Evolutionary conservation across 2,888 invertebrate species (phyloP).

Genomic region (Lasioglossum pauxillum): DNA sequence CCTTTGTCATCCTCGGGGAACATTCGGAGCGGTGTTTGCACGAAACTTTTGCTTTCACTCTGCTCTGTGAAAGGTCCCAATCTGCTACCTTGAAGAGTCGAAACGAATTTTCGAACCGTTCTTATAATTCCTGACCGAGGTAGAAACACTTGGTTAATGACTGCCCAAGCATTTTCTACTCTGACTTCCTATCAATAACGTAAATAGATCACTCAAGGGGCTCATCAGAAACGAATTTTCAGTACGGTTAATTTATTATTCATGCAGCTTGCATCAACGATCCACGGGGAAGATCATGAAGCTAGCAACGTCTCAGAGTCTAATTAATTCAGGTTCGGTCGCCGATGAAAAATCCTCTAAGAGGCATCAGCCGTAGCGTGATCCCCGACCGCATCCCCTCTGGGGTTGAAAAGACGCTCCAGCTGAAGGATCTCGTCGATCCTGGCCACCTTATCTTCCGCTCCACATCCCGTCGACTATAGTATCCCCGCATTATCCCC

Average conservation of each 20-base stretch:
- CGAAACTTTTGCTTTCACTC: background rate
- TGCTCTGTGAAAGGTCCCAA: background rate
- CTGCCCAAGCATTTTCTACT: background rate
- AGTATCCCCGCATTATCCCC: constrained; percentile 19
- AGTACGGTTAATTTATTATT: background rate
- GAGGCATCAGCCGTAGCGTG: background rate
- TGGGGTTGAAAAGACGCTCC: constrained; percentile 6
- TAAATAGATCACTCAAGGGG: background rate
- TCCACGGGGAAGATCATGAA: background rate
- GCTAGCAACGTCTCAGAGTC: background rate
- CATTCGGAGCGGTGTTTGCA: background rate
- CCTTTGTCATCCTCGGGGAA: background rate
- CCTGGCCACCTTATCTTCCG: constrained; percentile 25
- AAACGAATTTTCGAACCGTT: background rate
- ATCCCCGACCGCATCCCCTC: background rate
- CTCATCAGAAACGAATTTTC: background rate
- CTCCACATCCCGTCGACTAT: constrained; percentile 33
- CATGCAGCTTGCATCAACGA: background rate
- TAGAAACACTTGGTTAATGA: background rate
- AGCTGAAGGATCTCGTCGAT: constrained; percentile 11
- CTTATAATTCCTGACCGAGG: background rate
- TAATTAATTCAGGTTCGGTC: background rate
- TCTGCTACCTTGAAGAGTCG: background rate
- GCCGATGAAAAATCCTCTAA: constrained; percentile 3
- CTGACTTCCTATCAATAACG: background rate